These are phyloP conservation scores for Papilio helenus DNA, from an alignment of 1,140 invertebrate species.

Conservation along the genomic window DNA sequence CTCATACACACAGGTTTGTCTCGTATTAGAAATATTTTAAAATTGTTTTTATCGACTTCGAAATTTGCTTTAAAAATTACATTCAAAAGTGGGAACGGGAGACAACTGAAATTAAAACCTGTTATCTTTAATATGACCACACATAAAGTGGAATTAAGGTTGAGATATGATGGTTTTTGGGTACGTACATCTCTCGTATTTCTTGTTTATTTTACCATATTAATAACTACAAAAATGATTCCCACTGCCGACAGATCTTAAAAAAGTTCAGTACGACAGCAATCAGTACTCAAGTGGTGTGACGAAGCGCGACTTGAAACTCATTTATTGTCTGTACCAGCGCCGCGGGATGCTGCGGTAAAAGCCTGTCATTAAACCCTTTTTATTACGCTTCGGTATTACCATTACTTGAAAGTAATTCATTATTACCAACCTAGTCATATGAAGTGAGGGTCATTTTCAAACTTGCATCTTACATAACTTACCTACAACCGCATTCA, in stretches of 20 bases:
- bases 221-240: background rate
- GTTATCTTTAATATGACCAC: background rate
- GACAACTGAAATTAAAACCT: background rate
- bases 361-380: constrained; percentile 34
- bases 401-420: background rate
- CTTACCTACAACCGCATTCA: too few relatives aligned
- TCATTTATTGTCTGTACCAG: constrained; percentile 17
- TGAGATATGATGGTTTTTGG: background rate
- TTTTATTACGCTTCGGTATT: constrained; percentile 28
- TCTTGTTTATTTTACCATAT: background rate
- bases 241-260: background rate
- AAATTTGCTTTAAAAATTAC: background rate
- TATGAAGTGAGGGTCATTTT: background rate
- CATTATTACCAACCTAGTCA: background rate
- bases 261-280: constrained; percentile 8
- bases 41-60: background rate
- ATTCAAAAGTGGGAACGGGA: background rate
- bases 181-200: background rate
- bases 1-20: background rate
- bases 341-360: constrained; percentile 9
- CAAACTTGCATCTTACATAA: background rate
- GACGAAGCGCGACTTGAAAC: constrained; percentile 29
- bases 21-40: background rate
- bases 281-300: constrained; percentile 25
- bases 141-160: background rate